A percentile compares a stretch with the other conserved stretches of the same genome.
Conservation (phyloP, 1,140 invertebrate species). For the Tetragnatha versicolor region DNA sequence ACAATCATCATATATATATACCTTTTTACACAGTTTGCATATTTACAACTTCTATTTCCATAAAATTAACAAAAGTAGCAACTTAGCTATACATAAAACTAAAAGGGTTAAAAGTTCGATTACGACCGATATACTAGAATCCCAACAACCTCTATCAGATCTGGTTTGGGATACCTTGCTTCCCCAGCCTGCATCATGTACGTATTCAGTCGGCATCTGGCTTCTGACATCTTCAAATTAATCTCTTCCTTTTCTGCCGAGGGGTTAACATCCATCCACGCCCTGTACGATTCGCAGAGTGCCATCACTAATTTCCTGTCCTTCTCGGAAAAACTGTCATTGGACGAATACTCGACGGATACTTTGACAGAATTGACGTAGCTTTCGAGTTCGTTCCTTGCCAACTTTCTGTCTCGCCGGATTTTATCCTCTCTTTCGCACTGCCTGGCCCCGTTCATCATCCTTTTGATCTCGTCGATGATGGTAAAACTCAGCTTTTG, state of each 20-base stretch:
- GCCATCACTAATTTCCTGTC: conserved; percentile 71
- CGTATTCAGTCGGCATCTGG: conserved; percentile 58
- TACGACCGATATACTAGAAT: no score
- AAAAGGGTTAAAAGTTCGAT: no score
- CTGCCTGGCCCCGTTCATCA: conserved; percentile 78
- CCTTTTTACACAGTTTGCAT: no score
- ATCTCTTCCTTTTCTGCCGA: conserved; percentile 66
- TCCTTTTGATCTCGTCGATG: conserved; percentile 66
- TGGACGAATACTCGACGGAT: conserved; percentile 12
- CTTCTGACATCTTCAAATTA: conserved; percentile 63
- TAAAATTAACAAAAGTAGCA: no score
- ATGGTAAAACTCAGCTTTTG: conserved; percentile 94
- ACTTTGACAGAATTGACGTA: conserved; percentile 58
- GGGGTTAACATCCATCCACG: conserved; percentile 65
- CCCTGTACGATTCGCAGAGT: conserved; percentile 64
- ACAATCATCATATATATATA: no score
- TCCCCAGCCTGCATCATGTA: no score
- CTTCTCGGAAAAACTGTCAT: conserved; percentile 68
- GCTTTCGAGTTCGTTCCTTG: conserved; percentile 61
- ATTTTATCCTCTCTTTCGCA: conserved; percentile 71
- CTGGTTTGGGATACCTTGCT: no score
- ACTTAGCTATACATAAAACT: no score
- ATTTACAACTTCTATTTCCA: no score
- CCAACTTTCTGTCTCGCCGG: conserved; percentile 66
- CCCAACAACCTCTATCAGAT: no score